Evolutionary conservation across 2,888 invertebrate genomes (phyloP).

Genomic region (Nephrotoma appendiculata): DNA sequence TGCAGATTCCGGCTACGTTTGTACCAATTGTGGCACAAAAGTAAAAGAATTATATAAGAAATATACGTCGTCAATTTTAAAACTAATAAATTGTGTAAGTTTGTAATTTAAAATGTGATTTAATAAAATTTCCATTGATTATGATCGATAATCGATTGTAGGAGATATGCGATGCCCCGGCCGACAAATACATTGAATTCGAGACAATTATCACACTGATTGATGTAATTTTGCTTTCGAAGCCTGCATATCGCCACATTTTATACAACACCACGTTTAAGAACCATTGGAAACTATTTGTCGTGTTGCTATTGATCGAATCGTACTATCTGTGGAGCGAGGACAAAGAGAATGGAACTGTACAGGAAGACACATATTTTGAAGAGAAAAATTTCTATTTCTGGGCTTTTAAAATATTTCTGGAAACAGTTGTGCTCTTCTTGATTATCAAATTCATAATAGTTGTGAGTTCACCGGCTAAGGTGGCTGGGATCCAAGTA

Average conservation of each 20-base stretch:
- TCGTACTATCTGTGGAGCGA: slow-evolving; percentile 57
- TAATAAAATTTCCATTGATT: background rate
- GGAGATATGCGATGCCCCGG: slow-evolving; percentile 57
- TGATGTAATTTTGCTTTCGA: slow-evolving; percentile 67
- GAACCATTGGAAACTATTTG: slow-evolving; percentile 65
- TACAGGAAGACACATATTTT: slow-evolving; percentile 32
- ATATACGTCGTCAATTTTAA: slow-evolving; percentile 55
- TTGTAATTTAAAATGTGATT: background rate
- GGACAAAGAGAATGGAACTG: slow-evolving; percentile 18
- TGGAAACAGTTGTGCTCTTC: slow-evolving; percentile 12
- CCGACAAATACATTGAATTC: slow-evolving; percentile 86
- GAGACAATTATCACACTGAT: slow-evolving; percentile 78
- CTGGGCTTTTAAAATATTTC: slow-evolving; percentile 36
- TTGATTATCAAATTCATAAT: slow-evolving; percentile 4
- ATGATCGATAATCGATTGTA: slow-evolving; percentile 27
- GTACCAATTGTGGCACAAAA: slow-evolving; percentile 54
- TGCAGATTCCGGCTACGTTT: slow-evolving; percentile 22
- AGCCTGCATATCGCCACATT: slow-evolving; percentile 71
- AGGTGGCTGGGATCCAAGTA: slow-evolving; percentile 19
- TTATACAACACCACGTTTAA: slow-evolving; percentile 67
- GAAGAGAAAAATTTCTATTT: slow-evolving; percentile 46
- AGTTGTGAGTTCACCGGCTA: slow-evolving; percentile 11
- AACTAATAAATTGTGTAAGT: slow-evolving; percentile 63
- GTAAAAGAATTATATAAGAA: slow-evolving; percentile 48
- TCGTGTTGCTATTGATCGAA: slow-evolving; percentile 65